These are phyloP conservation scores for Hippoglossus hippoglossus DNA, from an alignment of 2,797 vertebrate genomes.

Conservation along the genomic window DNA sequence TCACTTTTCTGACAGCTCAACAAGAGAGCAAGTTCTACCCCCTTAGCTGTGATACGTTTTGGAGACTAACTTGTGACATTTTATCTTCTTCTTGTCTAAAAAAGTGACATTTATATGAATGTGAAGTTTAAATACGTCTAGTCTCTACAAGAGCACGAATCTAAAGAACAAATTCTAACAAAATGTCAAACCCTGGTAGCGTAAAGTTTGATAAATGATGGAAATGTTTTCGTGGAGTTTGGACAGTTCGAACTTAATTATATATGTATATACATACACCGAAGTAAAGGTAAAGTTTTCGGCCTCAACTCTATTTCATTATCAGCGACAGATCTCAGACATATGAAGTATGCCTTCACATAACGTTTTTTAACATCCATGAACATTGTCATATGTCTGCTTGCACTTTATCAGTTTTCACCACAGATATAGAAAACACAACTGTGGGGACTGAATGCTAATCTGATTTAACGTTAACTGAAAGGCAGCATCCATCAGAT, in stretches of 20 bases:
- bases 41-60: background rate
- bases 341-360: constrained; percentile 1
- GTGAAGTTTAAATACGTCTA: background rate
- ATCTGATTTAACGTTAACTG: background rate
- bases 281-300: background rate
- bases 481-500: background rate
- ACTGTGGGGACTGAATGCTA: background rate
- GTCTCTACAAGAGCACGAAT: constrained; percentile 1
- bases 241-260: background rate
- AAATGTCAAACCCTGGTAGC: background rate
- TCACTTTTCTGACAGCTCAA: background rate
- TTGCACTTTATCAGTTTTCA: background rate
- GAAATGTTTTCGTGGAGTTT: constrained; percentile 5
- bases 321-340: constrained; percentile 2
- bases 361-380: background rate
- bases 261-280: too few relatives aligned
- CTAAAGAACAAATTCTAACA: constrained; percentile 1
- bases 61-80: background rate
- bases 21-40: background rate
- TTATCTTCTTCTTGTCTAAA: constrained; percentile 8
- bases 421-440: background rate
- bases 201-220: constrained; percentile 11
- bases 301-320: constrained; percentile 2
- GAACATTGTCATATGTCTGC: background rate
- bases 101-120: background rate